Conservation (phyloP, 2,888 invertebrate genomes). For the Ethmia dodecea region DNA sequence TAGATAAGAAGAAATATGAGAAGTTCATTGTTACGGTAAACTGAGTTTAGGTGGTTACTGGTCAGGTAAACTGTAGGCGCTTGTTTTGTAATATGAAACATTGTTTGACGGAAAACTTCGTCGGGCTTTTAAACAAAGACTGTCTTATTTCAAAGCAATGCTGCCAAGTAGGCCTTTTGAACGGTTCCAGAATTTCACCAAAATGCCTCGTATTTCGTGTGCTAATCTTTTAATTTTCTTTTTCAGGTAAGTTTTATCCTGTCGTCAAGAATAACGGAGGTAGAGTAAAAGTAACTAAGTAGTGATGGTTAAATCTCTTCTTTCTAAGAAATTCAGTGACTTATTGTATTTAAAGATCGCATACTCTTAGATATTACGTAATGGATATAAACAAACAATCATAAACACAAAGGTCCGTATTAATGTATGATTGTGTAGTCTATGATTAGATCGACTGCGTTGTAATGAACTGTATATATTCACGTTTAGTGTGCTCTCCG, state of each 20-base stretch:
- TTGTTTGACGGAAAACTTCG: conserved; percentile 53
- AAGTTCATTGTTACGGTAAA: conserved; percentile 20
- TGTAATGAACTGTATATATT: too few species aligned
- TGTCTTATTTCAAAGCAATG: conserved; percentile 38
- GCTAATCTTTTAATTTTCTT: conserved; percentile 12
- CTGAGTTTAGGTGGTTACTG: conserved; percentile 14
- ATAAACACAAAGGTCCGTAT: too few species aligned
- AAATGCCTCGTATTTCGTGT: background rate
- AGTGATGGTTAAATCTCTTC: too few species aligned
- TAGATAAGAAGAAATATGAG: too few species aligned
- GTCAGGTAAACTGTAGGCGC: conserved; percentile 13
- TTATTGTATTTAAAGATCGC: too few species aligned
- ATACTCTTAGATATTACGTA: too few species aligned
- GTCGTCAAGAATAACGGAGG: background rate
- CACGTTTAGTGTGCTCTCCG: too few species aligned
- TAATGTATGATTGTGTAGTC: too few species aligned
- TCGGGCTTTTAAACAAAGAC: conserved; percentile 38
- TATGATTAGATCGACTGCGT: too few species aligned
- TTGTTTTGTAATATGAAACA: conserved; percentile 54
- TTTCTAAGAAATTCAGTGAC: too few species aligned
- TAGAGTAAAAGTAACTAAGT: too few species aligned
- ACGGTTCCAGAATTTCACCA: conserved; percentile 4
- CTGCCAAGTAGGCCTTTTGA: conserved; percentile 4
- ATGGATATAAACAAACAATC: too few species aligned
- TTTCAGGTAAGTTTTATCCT: conserved; percentile 26